These are phyloP conservation scores for Thunnus thynnus DNA, from an alignment of 2,113 vertebrate species.

Conservation along the genomic window DNA sequence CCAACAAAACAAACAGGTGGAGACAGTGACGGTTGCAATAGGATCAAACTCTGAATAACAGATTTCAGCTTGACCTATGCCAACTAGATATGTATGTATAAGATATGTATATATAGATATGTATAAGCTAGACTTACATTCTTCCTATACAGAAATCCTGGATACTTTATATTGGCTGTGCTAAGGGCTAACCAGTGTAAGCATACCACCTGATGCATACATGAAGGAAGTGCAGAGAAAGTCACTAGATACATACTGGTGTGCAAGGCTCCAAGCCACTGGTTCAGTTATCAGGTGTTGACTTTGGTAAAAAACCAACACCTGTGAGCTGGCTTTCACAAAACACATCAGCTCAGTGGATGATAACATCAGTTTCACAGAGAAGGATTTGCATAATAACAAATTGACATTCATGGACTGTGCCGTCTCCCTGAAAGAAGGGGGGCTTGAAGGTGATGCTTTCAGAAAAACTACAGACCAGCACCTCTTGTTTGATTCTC, in stretches of 20 bases:
- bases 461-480: slow-evolving; percentile 1
- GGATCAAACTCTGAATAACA: background rate
- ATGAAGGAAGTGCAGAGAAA: background rate
- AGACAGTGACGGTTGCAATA: background rate
- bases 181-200: background rate
- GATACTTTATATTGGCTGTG: background rate
- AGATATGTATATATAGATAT: no score
- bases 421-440: background rate
- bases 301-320: slow-evolving; percentile 2
- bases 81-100: no score
- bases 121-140: background rate
- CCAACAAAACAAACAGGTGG: background rate
- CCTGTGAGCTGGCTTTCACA: background rate
- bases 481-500: slow-evolving; percentile 18
- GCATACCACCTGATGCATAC: background rate
- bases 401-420: slow-evolving; percentile 7
- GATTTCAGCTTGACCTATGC: background rate
- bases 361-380: slow-evolving; percentile 10
- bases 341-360: background rate
- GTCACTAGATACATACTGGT: background rate
- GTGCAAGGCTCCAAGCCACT: slow-evolving; percentile 2
- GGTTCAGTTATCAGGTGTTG: slow-evolving; percentile 1
- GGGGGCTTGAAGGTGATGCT: background rate
- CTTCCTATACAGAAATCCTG: background rate
- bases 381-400: slow-evolving; percentile 17